A percentile compares a stretch with the other conserved stretches of the same genome.
Conservation (phyloP, 2,113 vertebrate genomes). For the Menura novaehollandiae region DNA sequence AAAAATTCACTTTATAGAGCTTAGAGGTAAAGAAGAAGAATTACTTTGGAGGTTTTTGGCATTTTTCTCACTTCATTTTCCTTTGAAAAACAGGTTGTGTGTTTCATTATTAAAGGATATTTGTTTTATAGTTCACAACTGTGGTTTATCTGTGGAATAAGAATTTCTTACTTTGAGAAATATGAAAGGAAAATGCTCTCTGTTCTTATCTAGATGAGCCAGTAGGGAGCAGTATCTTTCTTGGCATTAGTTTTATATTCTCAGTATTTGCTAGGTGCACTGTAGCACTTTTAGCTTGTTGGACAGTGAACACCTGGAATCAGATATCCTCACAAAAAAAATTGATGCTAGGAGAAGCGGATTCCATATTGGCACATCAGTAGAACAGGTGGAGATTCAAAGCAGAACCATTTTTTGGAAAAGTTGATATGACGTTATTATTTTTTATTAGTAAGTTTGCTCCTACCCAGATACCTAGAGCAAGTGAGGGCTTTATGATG, state of each 20-base stretch:
- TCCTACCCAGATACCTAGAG: background rate
- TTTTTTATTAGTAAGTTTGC: background rate
- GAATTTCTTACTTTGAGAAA: background rate
- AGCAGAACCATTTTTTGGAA: background rate
- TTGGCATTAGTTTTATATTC: constrained; percentile 34
- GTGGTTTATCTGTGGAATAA: background rate
- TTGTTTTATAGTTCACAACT: background rate
- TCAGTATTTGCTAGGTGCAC: constrained; percentile 15
- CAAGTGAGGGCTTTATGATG: background rate
- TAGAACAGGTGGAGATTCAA: constrained; percentile 56
- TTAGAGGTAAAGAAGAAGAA: background rate
- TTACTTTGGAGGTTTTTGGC: background rate
- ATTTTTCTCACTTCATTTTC: background rate
- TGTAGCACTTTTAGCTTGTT: constrained; percentile 21
- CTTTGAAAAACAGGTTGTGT: background rate
- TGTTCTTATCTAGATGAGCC: background rate
- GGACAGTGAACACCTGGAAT: constrained; percentile 36
- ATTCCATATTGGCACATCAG: constrained; percentile 45
- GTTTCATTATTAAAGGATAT: background rate
- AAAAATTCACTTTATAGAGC: background rate
- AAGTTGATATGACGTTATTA: background rate
- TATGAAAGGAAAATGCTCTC: background rate
- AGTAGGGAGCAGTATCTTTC: constrained; percentile 69
- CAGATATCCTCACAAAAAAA: constrained; percentile 59
- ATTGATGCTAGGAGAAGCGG: constrained; percentile 54